phyloP scores from a whole-genome alignment of 2,113 vertebrate genomes.

The Pelecanus crispus region DNA sequence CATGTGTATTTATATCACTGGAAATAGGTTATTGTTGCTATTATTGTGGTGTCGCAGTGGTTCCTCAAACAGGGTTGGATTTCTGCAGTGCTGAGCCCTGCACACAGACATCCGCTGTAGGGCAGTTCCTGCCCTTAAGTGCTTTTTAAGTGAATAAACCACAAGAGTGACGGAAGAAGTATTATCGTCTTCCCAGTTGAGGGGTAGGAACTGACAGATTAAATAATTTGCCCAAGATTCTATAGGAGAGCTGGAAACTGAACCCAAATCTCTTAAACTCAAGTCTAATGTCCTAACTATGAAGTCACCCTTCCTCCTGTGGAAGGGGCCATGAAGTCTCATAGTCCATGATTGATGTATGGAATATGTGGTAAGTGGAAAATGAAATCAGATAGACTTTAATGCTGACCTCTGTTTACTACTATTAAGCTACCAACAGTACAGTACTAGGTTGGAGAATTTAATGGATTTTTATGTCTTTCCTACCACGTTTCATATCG shows the following conservation, averaged over 20 bases:
- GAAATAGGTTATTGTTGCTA: background rate
- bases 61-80: background rate
- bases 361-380: background rate
- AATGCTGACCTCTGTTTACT: background rate
- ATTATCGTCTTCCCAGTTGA: background rate
- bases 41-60: background rate
- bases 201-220: background rate
- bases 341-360: background rate
- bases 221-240: constrained; percentile 1
- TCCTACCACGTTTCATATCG: background rate
- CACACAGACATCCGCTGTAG: background rate
- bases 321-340: background rate
- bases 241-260: background rate
- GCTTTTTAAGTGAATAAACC: background rate
- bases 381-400: constrained; percentile 22
- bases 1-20: background rate
- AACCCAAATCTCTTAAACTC: background rate
- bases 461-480: background rate
- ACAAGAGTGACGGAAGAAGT: background rate
- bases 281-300: background rate
- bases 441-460: background rate
- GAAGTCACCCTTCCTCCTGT: background rate
- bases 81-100: background rate
- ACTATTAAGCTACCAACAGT: background rate
- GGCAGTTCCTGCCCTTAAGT: background rate